Conservation (phyloP, 2,888 invertebrate species). For the Zaprionus lineosus region DNA sequence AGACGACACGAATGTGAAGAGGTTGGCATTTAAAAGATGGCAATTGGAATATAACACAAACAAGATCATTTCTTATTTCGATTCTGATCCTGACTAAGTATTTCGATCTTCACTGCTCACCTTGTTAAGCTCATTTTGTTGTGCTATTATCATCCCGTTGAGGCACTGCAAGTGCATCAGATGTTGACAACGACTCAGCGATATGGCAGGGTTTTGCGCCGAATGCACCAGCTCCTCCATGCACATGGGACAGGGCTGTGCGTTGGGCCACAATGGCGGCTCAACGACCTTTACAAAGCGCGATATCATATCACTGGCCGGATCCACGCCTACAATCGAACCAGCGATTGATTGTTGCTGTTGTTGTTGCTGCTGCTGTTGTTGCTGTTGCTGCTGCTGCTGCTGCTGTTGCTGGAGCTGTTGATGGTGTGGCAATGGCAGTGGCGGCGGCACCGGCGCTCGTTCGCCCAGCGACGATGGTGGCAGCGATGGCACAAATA, state of each 20-base stretch:
- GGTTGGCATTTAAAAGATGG: not conserved
- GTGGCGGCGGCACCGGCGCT: conserved; percentile 78
- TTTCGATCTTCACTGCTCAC: conserved; percentile 63
- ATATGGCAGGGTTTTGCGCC: conserved; percentile 85
- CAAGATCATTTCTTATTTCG: too few species aligned
- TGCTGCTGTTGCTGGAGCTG: conserved; percentile 56
- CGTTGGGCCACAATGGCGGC: conserved; percentile 86
- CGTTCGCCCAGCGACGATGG: conserved; percentile 77
- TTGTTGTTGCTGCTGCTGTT: conserved; percentile 61
- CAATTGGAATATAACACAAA: not conserved
- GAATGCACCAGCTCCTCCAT: conserved; percentile 84
- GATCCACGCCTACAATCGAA: conserved; percentile 84
- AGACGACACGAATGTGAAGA: too few species aligned
- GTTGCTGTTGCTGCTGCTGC: conserved; percentile 61
- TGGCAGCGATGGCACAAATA: conserved; percentile 84
- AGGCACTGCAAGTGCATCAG: conserved; percentile 91
- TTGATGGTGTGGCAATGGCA: conserved; percentile 66
- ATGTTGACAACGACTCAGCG: conserved; percentile 89
- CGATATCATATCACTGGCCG: conserved; percentile 85
- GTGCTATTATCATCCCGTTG: conserved; percentile 88
- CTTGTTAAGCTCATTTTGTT: conserved; percentile 84
- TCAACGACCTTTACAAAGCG: conserved; percentile 88
- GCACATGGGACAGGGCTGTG: conserved; percentile 89
- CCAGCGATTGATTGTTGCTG: conserved; percentile 81
- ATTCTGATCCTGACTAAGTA: too few species aligned